These are phyloP conservation scores for Drosophila athabasca DNA, from an alignment of 1,140 invertebrate species.

Conservation along the genomic window DNA sequence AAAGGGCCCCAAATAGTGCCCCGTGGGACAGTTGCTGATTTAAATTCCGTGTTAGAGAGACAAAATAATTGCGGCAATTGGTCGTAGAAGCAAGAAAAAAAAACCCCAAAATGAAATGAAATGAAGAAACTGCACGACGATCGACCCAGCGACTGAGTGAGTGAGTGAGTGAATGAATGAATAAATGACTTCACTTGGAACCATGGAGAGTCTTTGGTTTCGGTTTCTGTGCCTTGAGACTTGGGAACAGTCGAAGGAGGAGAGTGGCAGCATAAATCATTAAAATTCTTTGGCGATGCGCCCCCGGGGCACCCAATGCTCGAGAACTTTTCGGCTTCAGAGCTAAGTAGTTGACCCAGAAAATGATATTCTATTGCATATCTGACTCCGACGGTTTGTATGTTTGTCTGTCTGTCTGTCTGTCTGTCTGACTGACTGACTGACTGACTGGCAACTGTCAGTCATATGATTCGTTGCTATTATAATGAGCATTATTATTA, in stretches of 20 bases:
- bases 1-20: conserved; percentile 56
- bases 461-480: conserved; percentile 61
- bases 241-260: conserved; percentile 57
- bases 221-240: conserved; percentile 5
- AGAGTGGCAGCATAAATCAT: conserved; percentile 47
- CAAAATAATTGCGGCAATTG: conserved; percentile 81
- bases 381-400: not conserved
- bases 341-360: conserved; percentile 72
- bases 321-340: conserved; percentile 13
- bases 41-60: conserved; percentile 81
- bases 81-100: conserved; percentile 39
- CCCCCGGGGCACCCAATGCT: conserved; percentile 25
- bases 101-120: conserved; percentile 48
- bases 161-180: conserved; percentile 55
- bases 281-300: conserved; percentile 59
- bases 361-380: conserved; percentile 61
- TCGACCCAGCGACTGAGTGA: conserved; percentile 53
- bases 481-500: conserved; percentile 46
- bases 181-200: conserved; percentile 50
- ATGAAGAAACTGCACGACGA: conserved; percentile 68
- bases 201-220: conserved; percentile 3
- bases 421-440: not conserved
- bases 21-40: conserved; percentile 81
- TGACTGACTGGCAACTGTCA: conserved; percentile 22
- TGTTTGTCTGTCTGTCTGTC: not conserved